These are phyloP conservation scores for Drosophila miranda DNA, from an alignment of 1,140 invertebrate genomes.

Conservation along the genomic window DNA sequence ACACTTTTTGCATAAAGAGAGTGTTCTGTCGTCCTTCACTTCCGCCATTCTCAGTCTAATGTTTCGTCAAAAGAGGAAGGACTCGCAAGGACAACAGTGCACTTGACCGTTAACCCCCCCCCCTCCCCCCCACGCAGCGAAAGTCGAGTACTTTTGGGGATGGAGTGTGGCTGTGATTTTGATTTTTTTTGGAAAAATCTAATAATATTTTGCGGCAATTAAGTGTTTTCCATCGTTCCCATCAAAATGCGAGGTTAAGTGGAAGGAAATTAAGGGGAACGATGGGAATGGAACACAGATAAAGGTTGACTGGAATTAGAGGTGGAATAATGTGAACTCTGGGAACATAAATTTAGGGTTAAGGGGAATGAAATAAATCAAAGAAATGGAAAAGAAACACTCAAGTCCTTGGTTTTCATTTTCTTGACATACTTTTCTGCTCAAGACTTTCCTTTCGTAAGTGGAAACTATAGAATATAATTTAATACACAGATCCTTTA, in stretches of 20 bases:
- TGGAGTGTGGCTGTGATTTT: neutral
- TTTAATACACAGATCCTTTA: slow-evolving; percentile 13
- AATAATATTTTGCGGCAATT: slow-evolving; percentile 1
- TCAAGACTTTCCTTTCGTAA: neutral
- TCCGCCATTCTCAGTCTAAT: slow-evolving; percentile 46
- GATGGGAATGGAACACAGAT: no score
- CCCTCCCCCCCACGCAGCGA: neutral
- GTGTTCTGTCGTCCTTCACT: slow-evolving; percentile 25
- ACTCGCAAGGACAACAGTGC: slow-evolving; percentile 18
- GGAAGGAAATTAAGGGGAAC: no score
- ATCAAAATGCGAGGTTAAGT: neutral
- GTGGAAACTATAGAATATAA: slow-evolving; percentile 2
- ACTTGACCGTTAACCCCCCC: slow-evolving; percentile 28
- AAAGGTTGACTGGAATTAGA: no score
- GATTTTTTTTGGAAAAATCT: neutral
- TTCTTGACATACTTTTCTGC: slow-evolving; percentile 10
- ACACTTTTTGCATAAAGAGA: slow-evolving; percentile 60
- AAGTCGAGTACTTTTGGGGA: neutral
- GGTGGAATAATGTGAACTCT: no score
- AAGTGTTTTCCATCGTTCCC: neutral
- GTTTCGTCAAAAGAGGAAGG: slow-evolving; percentile 49
- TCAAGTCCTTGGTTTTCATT: slow-evolving; percentile 2
- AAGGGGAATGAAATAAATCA: no score
- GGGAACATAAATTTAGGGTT: no score
- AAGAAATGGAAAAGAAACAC: no score